These are phyloP conservation scores for Drymonia ruficornis DNA, from an alignment of 2,888 invertebrate genomes.

Conservation along the genomic window DNA sequence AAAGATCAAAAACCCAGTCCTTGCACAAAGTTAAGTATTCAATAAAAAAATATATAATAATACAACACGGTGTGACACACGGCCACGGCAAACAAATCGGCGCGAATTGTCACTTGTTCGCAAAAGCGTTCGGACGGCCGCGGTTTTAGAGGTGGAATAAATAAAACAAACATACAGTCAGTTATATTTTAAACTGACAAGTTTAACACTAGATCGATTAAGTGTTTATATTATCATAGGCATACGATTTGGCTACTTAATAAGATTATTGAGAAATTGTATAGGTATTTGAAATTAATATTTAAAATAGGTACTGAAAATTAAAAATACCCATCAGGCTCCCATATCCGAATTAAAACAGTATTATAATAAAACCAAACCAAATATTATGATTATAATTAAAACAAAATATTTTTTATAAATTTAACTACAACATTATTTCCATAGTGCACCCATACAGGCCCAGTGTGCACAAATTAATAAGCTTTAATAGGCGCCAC, in stretches of 20 bases:
- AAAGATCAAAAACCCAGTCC: no score
- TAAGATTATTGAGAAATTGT: no score
- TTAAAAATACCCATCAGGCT: no score
- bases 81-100: constrained; percentile 46
- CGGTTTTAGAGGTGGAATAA: constrained; percentile 54
- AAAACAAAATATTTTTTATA: no score
- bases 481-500: constrained; percentile 21
- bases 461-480: constrained; percentile 23
- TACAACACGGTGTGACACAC: neutral
- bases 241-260: no score
- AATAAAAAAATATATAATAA: neutral
- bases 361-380: no score
- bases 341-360: no score
- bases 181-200: constrained; percentile 60
- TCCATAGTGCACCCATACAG: neutral
- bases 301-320: no score
- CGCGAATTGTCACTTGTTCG: constrained; percentile 65
- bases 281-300: no score
- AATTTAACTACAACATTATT: no score
- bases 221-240: neutral
- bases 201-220: neutral
- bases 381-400: no score
- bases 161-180: constrained; percentile 53
- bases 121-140: constrained; percentile 41
- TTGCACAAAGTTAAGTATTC: no score